Conservation (phyloP, 1,140 invertebrate species). For the Trichonephila clavipes region DNA sequence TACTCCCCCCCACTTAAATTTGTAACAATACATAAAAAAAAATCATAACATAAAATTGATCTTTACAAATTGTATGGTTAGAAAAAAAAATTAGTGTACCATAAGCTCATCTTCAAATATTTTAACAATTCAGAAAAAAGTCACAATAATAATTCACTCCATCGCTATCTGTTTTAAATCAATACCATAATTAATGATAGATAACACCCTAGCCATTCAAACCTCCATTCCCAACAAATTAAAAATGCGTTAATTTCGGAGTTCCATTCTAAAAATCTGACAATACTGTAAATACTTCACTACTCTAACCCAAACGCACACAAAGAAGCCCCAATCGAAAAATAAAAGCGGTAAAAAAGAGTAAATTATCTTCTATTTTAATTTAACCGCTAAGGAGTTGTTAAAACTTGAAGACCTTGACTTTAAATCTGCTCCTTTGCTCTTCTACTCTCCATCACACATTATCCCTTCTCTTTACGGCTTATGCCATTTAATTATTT, state of each 20-base stretch:
- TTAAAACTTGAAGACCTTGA: conserved; percentile 16
- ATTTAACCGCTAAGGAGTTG: background rate
- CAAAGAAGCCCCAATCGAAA: background rate
- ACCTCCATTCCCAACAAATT: background rate
- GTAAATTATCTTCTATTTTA: background rate
- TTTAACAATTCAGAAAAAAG: too few species aligned
- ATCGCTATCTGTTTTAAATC: too few species aligned
- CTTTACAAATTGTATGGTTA: too few species aligned
- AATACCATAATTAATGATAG: too few species aligned
- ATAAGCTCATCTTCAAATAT: too few species aligned
- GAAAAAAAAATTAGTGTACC: too few species aligned
- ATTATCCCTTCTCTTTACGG: background rate
- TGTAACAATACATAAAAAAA: too few species aligned
- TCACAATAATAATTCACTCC: too few species aligned
- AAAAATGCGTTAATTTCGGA: background rate
- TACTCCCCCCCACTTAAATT: too few species aligned
- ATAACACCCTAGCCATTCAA: too few species aligned
- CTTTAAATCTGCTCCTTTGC: conserved; percentile 35
- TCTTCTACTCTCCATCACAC: background rate
- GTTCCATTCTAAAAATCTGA: background rate
- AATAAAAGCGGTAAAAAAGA: background rate
- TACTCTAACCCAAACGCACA: background rate
- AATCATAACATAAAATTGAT: too few species aligned
- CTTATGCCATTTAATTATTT: conserved; percentile 55
- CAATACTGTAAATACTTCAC: background rate